phyloP scores from a whole-genome alignment of 2,113 vertebrate genomes.

The Notarius lentiginosus region DNA sequence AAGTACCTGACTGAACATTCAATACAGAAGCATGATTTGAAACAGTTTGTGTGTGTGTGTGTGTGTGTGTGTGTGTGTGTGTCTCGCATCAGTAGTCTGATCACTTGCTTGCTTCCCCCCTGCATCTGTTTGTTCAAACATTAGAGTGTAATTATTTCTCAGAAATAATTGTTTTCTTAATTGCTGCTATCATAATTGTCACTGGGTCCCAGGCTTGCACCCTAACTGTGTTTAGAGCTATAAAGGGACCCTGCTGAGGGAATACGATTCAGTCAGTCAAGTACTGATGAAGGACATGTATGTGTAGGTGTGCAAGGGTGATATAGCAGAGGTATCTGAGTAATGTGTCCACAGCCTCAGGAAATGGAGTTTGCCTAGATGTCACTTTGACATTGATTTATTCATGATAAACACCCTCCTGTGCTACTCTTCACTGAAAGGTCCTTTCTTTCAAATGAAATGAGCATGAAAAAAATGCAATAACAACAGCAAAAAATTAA shows the following conservation, averaged over 20 bases:
- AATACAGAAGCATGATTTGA: background rate
- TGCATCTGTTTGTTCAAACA: constrained; percentile 65
- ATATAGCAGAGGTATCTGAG: constrained; percentile 46
- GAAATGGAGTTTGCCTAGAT: constrained; percentile 50
- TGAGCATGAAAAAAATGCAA: constrained; percentile 19
- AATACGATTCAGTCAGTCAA: constrained; percentile 33
- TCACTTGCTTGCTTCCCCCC: constrained; percentile 40
- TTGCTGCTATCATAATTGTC: constrained; percentile 65
- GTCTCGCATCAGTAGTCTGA: constrained; percentile 49
- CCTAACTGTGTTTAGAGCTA: constrained; percentile 44
- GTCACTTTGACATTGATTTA: constrained; percentile 53
- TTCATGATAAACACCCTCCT: constrained; percentile 57
- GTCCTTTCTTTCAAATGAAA: constrained; percentile 36
- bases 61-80: constrained; percentile 28
- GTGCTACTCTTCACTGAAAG: constrained; percentile 40
- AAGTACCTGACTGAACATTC: constrained; percentile 23
- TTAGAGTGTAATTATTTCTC: constrained; percentile 71
- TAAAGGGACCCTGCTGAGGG: constrained; percentile 32
- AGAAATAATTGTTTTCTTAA: constrained; percentile 73
- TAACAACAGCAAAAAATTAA: constrained; percentile 10
- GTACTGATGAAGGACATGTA: constrained; percentile 42
- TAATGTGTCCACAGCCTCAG: constrained; percentile 49
- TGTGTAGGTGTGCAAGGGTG: constrained; percentile 39
- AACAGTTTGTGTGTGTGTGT: constrained; percentile 9
- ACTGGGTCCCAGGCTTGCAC: constrained; percentile 39